These are phyloP conservation scores for Lucinisca nassula DNA, from an alignment of 2,888 invertebrate species.

Conservation along the genomic window DNA sequence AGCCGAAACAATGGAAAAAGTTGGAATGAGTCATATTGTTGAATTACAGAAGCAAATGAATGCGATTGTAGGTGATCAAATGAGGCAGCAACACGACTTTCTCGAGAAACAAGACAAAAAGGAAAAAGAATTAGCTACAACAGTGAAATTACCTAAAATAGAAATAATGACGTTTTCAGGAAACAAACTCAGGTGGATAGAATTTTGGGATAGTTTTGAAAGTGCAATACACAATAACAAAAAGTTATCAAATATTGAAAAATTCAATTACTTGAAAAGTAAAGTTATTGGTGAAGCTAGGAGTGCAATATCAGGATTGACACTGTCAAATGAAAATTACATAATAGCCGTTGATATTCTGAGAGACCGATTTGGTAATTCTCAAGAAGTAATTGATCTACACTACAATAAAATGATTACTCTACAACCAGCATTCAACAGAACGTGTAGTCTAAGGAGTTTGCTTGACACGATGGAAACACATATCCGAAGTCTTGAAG, in stretches of 20 bases:
- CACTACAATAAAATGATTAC: not conserved
- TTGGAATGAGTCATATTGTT: not conserved
- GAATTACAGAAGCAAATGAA: conserved; percentile 8
- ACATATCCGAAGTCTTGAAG: conserved; percentile 44
- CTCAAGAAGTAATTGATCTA: not conserved
- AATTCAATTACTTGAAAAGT: not conserved
- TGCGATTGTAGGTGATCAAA: not conserved
- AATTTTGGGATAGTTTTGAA: conserved; percentile 6
- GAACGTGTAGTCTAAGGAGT: not conserved
- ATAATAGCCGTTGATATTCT: not conserved
- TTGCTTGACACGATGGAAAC: conserved; percentile 7
- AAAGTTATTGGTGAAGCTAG: not conserved
- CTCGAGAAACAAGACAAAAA: not conserved
- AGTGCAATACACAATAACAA: not conserved
- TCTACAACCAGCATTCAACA: not conserved
- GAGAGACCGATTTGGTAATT: conserved; percentile 2
- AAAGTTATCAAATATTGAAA: not conserved
- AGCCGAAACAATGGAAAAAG: not conserved
- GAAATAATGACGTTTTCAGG: not conserved
- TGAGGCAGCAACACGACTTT: conserved; percentile 19
- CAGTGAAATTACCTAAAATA: conserved; percentile 9
- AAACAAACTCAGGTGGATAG: conserved; percentile 1
- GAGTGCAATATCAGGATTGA: not conserved
- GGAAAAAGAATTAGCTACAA: not conserved
- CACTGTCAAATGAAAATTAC: conserved; percentile 16